Evolutionary conservation across 2,113 vertebrate species (phyloP), one percentile per base, ranked within the genome.

Genomic region (Puffinus mauretanicus): DNA sequence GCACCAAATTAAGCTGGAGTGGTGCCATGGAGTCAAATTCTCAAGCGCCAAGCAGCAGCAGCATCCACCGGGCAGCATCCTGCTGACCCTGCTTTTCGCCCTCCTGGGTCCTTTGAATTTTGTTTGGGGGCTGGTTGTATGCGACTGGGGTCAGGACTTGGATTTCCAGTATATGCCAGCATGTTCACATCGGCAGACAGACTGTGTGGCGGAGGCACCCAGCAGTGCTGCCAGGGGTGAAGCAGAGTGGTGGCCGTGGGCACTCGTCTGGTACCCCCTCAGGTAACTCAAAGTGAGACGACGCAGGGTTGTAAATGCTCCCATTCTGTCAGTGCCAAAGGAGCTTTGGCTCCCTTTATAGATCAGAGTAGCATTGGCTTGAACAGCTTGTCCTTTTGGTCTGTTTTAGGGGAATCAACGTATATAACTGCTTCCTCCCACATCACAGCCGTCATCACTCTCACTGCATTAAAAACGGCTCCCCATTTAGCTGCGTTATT

Each of bases 361-460:
- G 87, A 96, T 94, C 88, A 86, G 94, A 97, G 90, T 21, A 96
- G 73, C 91, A 93, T 69, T 97, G 96, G 91, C 94, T 97, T 94
- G 95, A 95, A 96, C 96, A 96, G 82, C 61, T 92, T 96, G 94
- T 98, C 97, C 96, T 96, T 94, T 97, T 60, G 71, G 64, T 96
- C 67, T 92, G 90, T 96, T 98, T 90, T 96, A 97, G 94, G 92
- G 96, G 93, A 97, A 82, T 72, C 69, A 94, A 88, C 82, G 93
- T 92, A 88, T 86, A 82, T 93, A 93, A 73, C 55, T 94, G 9
- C 54, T 95, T 92, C 93, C 83, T 94, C 90, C 84, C 81, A 95
- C 86, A 86, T 42, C 67, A 69, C 60, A 92, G 76, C 70, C 42
- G 1, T 91, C 88, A 92, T 78, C 6, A 1, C 49, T 95, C 44